Evolutionary conservation across 23 tunicate genomes (phyloP).

Genomic region (Styela plicata): DNA sequence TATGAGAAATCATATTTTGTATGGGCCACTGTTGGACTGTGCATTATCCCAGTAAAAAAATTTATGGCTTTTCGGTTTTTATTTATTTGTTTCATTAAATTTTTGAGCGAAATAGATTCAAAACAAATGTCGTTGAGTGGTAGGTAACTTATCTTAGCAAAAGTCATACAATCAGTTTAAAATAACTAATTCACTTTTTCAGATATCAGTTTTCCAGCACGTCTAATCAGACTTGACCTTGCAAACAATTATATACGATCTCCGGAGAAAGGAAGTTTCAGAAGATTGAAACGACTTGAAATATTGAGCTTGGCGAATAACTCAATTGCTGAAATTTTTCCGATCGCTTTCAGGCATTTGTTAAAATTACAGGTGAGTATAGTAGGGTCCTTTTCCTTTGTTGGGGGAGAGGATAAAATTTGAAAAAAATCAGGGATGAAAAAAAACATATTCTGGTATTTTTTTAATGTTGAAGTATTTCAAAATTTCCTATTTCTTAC

Average conservation of each 20-base stretch:
- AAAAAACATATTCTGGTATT: not conserved
- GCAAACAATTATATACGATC: slow-evolving; percentile 19
- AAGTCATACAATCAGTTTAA: no score
- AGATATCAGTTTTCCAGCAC: slow-evolving; percentile 14
- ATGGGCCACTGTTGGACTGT: no score
- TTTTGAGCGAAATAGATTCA: no score
- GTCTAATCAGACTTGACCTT: slow-evolving; percentile 20
- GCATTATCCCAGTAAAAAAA: no score
- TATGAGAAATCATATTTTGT: no score
- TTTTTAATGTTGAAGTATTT: not conserved
- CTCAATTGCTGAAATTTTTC: slow-evolving; percentile 6
- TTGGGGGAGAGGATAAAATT: not conserved
- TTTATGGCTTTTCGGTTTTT: no score
- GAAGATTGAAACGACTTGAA: not conserved
- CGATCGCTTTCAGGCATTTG: slow-evolving; percentile 16
- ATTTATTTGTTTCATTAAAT: no score
- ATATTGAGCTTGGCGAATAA: not conserved
- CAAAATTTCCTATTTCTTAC: no score
- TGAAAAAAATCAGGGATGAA: not conserved
- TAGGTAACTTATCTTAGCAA: no score
- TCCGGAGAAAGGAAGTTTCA: slow-evolving; percentile 22
- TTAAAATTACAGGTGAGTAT: slow-evolving; percentile 6
- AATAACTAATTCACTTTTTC: not conserved
- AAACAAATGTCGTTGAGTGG: no score
- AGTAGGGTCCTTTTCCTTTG: not conserved